phyloP scores from a whole-genome alignment of 2,888 invertebrate genomes.

The Darwinula stevensoni region DNA sequence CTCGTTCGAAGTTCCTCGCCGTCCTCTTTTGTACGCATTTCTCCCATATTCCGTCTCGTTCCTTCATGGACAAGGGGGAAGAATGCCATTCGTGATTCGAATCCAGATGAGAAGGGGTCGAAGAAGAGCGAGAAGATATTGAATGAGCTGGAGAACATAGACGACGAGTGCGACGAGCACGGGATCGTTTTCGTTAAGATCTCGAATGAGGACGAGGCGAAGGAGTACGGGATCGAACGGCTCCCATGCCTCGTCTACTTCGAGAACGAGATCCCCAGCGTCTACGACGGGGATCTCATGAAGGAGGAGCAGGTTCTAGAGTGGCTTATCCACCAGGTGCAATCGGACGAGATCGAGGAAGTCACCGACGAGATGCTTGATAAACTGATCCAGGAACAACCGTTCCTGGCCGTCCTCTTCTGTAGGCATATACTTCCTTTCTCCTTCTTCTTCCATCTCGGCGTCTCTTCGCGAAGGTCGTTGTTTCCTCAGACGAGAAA shows the following conservation, averaged over 20 bases:
- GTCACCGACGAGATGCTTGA: slow-evolving; percentile 82
- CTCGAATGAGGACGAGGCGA: slow-evolving; percentile 29
- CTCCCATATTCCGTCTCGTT: neutral
- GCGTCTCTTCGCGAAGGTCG: neutral
- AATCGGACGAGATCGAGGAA: slow-evolving; percentile 71
- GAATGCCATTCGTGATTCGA: no score
- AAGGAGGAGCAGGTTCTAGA: slow-evolving; percentile 61
- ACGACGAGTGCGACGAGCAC: slow-evolving; percentile 73
- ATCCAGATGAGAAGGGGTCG: slow-evolving; percentile 35
- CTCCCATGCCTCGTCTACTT: slow-evolving; percentile 12
- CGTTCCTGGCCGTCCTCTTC: slow-evolving; percentile 58
- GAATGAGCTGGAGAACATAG: slow-evolving; percentile 59
- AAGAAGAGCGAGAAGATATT: slow-evolving; percentile 50
- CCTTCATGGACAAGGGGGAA: no score
- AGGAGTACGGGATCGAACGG: slow-evolving; percentile 12
- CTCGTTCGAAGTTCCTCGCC: slow-evolving; percentile 14
- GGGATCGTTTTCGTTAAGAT: slow-evolving; percentile 75
- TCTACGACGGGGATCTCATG: slow-evolving; percentile 32
- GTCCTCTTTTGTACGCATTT: slow-evolving; percentile 16
- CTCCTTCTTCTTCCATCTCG: slow-evolving; percentile 4
- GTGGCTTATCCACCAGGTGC: slow-evolving; percentile 57
- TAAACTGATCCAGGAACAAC: slow-evolving; percentile 56
- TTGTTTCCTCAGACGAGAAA: slow-evolving; percentile 10
- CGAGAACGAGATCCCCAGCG: slow-evolving; percentile 12
- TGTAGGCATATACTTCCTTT: slow-evolving; percentile 30